Evolutionary conservation across 1,140 invertebrate species (phyloP).

Genomic region (Aphis gossypii): DNA sequence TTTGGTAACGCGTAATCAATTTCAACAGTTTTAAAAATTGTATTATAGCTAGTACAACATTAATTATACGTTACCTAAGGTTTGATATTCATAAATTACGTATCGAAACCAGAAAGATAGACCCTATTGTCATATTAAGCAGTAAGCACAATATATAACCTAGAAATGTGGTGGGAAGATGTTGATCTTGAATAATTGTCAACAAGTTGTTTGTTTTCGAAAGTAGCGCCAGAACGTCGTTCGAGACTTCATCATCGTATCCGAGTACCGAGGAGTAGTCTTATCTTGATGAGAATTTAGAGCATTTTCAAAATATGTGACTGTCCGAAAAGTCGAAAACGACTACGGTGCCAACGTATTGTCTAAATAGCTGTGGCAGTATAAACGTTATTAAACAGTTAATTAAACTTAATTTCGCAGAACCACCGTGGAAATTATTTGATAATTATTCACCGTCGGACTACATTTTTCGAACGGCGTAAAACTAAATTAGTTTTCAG

Average conservation of each 20-base stretch:
- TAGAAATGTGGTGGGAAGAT: background rate
- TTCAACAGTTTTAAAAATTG: background rate
- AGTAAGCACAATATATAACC: background rate
- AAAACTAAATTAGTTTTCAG: background rate
- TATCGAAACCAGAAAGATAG: background rate
- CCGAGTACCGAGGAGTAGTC: background rate
- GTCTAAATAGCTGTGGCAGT: background rate
- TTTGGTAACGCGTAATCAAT: background rate
- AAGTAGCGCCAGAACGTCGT: background rate
- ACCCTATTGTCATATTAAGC: background rate
- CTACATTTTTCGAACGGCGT: background rate
- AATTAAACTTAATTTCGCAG: background rate
- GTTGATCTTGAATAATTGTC: background rate
- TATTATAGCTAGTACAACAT: background rate
- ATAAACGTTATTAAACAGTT: background rate
- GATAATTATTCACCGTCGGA: conserved; percentile 20
- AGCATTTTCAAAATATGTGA: background rate
- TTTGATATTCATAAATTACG: background rate
- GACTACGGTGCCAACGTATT: background rate
- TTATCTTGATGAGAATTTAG: conserved; percentile 2
- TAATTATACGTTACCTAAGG: background rate
- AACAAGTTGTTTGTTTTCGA: background rate
- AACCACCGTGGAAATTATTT: background rate
- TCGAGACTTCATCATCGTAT: background rate
- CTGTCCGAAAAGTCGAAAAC: background rate